Base-by-base conservation (phyloP, 2,888 invertebrate genomes). In the Bombyx huttoni region DNA sequence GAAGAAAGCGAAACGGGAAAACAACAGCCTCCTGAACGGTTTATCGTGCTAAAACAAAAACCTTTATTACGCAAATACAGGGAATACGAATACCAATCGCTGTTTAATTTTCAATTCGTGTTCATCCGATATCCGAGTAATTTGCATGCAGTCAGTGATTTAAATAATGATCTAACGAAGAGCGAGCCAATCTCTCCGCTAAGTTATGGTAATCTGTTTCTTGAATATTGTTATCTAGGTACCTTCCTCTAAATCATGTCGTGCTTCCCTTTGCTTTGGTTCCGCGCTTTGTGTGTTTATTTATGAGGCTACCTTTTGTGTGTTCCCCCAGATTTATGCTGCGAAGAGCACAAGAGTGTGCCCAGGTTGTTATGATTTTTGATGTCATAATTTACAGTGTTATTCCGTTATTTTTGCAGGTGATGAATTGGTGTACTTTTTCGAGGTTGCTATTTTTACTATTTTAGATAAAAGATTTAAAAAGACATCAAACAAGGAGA, bases 201-300 rank as follows among this genome's bases (percentile, higher is more conserved):
- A 73, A 75, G 65, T 74, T 75, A 78, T 74, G 75, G 58, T 73
- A 75, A 78, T 77, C 70, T 62, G 59, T 60, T 63, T 58, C 65
- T 66, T 62, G 68, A 71, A 72, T 70, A 68, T 68, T 69, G 67
- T 73, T 67, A 69, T 68, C 59, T 61, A 59, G 58, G 58, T 61
- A 63, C 62, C 58, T 60, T 58, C 56, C 59, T 59, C 59, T 69
- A 66, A 65, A 67, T 70, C 65, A 70, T 67, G 61, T 60, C 57
- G 51, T 53, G 58, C 58, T 68, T 62, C 64, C 62, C 56, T 64
- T 63, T 60, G 57, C 62, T 65, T 69, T 63, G 61, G 63, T 49
- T 69, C 67, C 63, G 60, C 61, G 63, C 64, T 68, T 70, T 73
- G 62, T 70, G 63, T 62, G 62, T 60, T 67, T 72, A 70, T 75